phyloP scores from a whole-genome alignment of 1,140 invertebrate species.

The Bombyx mandarina region DNA sequence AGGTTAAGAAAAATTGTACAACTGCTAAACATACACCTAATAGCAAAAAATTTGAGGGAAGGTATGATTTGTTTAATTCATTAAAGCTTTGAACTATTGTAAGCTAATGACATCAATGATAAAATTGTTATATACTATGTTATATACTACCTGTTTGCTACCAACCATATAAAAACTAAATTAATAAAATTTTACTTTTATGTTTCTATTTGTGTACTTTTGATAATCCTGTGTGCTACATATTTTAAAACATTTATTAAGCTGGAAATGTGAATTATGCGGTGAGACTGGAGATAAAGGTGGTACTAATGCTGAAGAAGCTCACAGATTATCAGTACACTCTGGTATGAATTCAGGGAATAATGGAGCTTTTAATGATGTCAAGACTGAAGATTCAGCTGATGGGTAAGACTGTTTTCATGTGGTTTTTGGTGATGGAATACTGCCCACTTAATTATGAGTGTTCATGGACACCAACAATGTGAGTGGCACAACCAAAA shows the following conservation, averaged over 20 bases:
- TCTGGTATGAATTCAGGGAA: constrained; percentile 11
- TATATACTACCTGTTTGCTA: no score
- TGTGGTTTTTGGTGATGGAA: not conserved
- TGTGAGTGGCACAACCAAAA: no score
- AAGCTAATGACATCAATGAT: no score
- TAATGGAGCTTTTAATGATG: constrained; percentile 18
- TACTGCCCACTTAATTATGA: no score
- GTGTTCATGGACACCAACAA: no score
- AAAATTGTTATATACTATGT: no score
- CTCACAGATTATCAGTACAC: constrained; percentile 35
- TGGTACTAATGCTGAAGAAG: constrained; percentile 22
- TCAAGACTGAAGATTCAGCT: constrained; percentile 47
- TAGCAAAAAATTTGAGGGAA: constrained; percentile 10
- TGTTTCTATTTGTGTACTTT: no score
- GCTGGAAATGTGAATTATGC: constrained; percentile 45
- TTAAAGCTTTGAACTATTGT: no score
- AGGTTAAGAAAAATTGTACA: constrained; percentile 39
- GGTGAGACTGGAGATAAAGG: constrained; percentile 23
- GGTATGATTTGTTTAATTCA: not conserved
- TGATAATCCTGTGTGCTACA: no score
- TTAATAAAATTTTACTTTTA: no score
- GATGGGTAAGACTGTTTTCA: constrained; percentile 31
- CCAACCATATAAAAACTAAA: no score
- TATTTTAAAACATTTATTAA: no score
- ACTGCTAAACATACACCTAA: constrained; percentile 26